Base-by-base conservation (phyloP, 2,113 vertebrate genomes). In the Cephalopholis sonnerati region DNA sequence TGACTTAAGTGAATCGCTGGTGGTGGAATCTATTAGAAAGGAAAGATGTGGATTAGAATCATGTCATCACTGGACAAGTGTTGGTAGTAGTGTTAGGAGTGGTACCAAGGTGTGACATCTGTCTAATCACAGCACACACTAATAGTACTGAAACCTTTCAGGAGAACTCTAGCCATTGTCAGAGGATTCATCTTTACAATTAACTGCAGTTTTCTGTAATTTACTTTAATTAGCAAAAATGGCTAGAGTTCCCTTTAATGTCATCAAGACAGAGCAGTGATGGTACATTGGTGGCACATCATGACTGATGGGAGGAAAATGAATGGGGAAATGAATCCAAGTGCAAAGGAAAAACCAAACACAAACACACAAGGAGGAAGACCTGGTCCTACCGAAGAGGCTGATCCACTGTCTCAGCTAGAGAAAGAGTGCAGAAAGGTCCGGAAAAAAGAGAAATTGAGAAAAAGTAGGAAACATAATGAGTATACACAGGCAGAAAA, bases 381-480 rank as follows among this genome's bases (percentile, higher is more conserved):
- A 89, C 92, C 91, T 88, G 96, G 66, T 96, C 97, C 96, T 99
- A 98, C 97, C 97, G 95, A 95, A 96, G 96, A 95, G 96, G 96
- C 93, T 96, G 97, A 95, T 98, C 97, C 96, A 98, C 88, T 93
- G 96, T 96, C 86, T 98, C 96, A 96, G 95, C 97, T 95, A 96
- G 95, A 91, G 91, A 89, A 86, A 74, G 83, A 89, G 84, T 87
- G 87, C 39, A 87, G 29, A 90, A 79, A 88, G 32, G n/a, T 61
- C 29, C 55, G 67, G 77, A 32, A 70, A 79, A 57, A 57, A 25
- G 48, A 88, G 55, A 81, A 77, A 87, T 53, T 84, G 27, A 90
- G 77, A 83, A 53, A 85, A 79, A 87, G 81, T 64, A 8, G 74
- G 82, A 91, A 74, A 77, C 39, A 66, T 76, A 41, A 69, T 82